Conservation (phyloP, 1,140 invertebrate genomes). For the Drosophila persimilis region DNA sequence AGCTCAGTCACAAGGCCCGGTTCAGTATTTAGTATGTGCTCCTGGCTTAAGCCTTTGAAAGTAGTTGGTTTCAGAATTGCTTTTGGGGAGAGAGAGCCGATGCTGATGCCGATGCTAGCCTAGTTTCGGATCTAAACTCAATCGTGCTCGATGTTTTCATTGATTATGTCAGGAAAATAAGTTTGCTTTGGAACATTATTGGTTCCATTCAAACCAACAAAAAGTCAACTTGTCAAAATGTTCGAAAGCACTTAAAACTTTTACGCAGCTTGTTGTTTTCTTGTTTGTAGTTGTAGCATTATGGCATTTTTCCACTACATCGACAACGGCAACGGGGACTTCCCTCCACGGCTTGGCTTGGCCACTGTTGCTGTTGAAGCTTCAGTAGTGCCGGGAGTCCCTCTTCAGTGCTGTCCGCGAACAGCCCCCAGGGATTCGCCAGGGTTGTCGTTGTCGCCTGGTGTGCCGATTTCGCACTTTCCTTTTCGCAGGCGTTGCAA, state of each 20-base stretch:
- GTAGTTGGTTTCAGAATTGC: neutral
- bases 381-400: no score
- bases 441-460: conserved; percentile 19
- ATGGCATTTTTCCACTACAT: conserved; percentile 61
- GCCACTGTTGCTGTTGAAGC: neutral
- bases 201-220: conserved; percentile 60
- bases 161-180: conserved; percentile 62
- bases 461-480: conserved; percentile 59
- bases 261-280: conserved; percentile 60
- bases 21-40: no score
- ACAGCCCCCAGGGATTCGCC: neutral
- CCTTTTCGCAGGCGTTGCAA: conserved; percentile 39
- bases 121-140: neutral
- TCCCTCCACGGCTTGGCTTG: neutral
- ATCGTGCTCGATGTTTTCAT: conserved; percentile 47
- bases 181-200: conserved; percentile 63
- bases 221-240: conserved; percentile 71
- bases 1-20: no score
- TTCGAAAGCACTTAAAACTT: conserved; percentile 73
- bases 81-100: no score
- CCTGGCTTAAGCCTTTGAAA: neutral
- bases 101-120: neutral
- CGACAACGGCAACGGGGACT: conserved; percentile 24
- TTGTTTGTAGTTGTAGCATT: conserved; percentile 60
- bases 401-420: neutral